Evolutionary conservation across 2,888 invertebrate species (phyloP), one percentile per base, ranked within the genome.

Genomic region (Sinhomidia bicolor): DNA sequence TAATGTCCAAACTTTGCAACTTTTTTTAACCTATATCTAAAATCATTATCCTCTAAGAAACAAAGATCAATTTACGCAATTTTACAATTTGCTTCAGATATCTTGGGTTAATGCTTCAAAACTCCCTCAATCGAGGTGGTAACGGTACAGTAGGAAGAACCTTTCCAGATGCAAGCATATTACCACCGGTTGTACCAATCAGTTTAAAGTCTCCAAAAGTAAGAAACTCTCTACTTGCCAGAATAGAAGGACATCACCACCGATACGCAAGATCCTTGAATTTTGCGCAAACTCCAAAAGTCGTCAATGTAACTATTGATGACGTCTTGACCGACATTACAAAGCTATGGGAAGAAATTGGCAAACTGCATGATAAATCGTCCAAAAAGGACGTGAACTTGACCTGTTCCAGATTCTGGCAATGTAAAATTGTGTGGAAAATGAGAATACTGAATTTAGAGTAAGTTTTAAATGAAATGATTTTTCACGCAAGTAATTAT

Each of bases 91-190:
- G n/a, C n/a, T n/a, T n/a, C n/a, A 90, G 90, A 10, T 90, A 91
- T 62, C 85, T 92, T 20, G 92, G 91, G 0, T 71, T 92, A 10
- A 78, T 92, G 54, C 88, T 92, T 9, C 92, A 92, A 84, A 92
- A 91, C 20, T 89, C 90, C 0, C 41, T 92, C 32, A 90, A 84
- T 51, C 85, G 85, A 20, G 57, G 47, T 9, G 76, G 36, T 23
- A 44, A 32, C 17, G 41, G 36, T 9, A 20, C 51, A 54, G 10
- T 26, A 9, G 81, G 81, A 12, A 23, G 65, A 54, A 44, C 6
- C 41, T 51, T 51, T n/a, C 51, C n/a, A 14, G 10, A 26, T 9
- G 36, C 32, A 65, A n/a, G 78, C 12, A 1, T 26, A 6, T 47
- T 57, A 4, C 60, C 88, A 1, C 88, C 88, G 0, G 47, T 88